These are phyloP conservation scores for Chaetops frenatus DNA, from an alignment of 2,113 vertebrate species.

Conservation along the genomic window DNA sequence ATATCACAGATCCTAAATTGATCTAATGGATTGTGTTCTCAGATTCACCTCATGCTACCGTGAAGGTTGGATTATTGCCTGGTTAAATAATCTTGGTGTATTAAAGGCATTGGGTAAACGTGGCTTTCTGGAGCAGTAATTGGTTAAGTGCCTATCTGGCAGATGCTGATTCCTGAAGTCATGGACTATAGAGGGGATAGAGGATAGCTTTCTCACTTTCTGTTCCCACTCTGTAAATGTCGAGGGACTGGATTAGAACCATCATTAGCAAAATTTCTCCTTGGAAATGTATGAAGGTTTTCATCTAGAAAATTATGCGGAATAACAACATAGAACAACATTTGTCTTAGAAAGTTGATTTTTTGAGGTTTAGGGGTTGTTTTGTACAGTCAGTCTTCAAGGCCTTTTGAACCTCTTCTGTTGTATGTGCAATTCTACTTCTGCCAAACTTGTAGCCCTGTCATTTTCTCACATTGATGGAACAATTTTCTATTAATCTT, in stretches of 20 bases:
- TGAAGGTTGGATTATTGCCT: not conserved
- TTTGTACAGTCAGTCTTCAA: not conserved
- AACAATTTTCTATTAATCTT: not conserved
- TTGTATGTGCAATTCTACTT: not conserved
- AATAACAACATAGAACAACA: not conserved
- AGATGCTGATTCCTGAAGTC: not conserved
- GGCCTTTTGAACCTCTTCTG: not conserved
- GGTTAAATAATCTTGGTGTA: not conserved
- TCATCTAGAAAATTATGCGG: not conserved
- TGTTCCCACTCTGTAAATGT: not conserved
- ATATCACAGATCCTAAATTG: not conserved
- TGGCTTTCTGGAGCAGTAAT: conserved; percentile 14
- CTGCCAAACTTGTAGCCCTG: not conserved
- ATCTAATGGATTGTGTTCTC: not conserved
- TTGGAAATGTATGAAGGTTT: not conserved
- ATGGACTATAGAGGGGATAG: not conserved
- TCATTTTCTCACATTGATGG: not conserved
- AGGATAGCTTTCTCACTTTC: not conserved
- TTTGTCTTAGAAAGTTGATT: not conserved
- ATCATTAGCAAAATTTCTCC: not conserved
- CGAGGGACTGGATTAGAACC: not conserved
- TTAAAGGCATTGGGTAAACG: not conserved
- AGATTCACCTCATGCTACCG: not conserved
- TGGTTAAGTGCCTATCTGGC: not conserved
- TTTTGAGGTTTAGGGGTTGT: not conserved